Evolutionary conservation across 1,140 invertebrate species (phyloP), one percentile per base, ranked within the genome.

Genomic region (Pentalonia nigronervosa): DNA sequence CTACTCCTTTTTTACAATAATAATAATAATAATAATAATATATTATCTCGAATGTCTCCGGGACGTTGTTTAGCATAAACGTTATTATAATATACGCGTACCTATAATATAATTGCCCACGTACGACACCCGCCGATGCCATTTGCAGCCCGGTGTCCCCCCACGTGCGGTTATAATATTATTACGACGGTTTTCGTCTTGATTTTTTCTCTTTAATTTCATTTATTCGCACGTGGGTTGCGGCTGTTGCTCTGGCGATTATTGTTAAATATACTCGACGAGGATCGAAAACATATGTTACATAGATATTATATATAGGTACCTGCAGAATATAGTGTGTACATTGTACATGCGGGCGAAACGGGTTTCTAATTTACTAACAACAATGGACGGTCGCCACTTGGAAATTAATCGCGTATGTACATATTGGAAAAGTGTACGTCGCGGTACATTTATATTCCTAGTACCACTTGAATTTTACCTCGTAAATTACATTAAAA

Each of bases 221-320:
- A 56, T 56, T 89, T 56, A 56, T 89, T 89, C 50, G 87, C 87
- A 56, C n/a, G 87, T 89, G 87, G 87, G 87, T 34, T 47, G 86
- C 8, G 21, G n/a, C 50, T 53, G 50, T 20, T 20, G 21, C 17
- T n/a, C 60, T 34, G n/a, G n/a, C n/a, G 34, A 41, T 41, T 45
- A 84, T 84, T 41, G 9, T 45, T 25, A 3, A 84, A 45, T 84
- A 3, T 41, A 25, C 36, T 41, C 3, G 21, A 36, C n/a, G 60
- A 76, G 60, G 30, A 76, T 76, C n/a, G 60, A 76, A 67, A 76
- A n/a, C 60, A 76, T 47, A 47, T 47, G 41, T 45, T 47, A 45
- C 36, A 14, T 30, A 30, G 36, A 9, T 30, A 45, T 45, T 45
- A 41, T 84, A 41, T 4, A 4, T 4, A 41, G 23, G 8, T 60